Evolutionary conservation across 2,797 vertebrate species (phyloP), one percentile per base, ranked within the genome.

Genomic region (Microhierax caerulescens): DNA sequence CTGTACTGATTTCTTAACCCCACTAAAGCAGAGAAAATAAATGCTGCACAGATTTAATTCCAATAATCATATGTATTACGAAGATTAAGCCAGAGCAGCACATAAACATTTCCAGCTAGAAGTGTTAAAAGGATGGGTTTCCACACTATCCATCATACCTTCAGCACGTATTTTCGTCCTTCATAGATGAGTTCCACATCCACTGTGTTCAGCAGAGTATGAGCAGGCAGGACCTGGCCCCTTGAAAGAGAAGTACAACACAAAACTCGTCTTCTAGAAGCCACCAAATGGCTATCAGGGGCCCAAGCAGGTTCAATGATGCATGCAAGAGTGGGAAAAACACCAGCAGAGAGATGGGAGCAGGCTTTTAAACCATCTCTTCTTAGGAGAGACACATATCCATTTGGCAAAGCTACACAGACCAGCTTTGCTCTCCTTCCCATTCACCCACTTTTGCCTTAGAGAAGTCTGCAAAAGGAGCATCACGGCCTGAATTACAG

Each of bases 101-200:
- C 13, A 57, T 2, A 19, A 5, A 41, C 48, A 3, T 3, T 36
- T 10, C 7, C 78, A 78, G 34, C 13, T 4, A 43, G 14, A 63
- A 74, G 47, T 1, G 30, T 36, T 76, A 63, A 61, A 9, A 59
- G 37, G n/a, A 30, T 2, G 41, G 32, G 7, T 45, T 67, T 47
- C 59, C 77, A 32, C 34, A 0, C 45, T 6, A 45, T 4, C 9
- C 20, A 17, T 14, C 74, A 10, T 98, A 99, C 98, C 95, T 99
- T 99, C 91, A 99, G 98, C 73, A 98, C 99, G 1, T 99, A 99
- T 53, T 99, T 99, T 28, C 97, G 98, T 15, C 99, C 99, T 93
- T 99, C 99, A 24, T 99, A 99, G 97, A 99, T 99, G 91, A 99
- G 98, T 92, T 99, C 99, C 92, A 99, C 99, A 10, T 99, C 99